Conservation (phyloP, 2,113 vertebrate species). For the Probosciger aterrimus region DNA sequence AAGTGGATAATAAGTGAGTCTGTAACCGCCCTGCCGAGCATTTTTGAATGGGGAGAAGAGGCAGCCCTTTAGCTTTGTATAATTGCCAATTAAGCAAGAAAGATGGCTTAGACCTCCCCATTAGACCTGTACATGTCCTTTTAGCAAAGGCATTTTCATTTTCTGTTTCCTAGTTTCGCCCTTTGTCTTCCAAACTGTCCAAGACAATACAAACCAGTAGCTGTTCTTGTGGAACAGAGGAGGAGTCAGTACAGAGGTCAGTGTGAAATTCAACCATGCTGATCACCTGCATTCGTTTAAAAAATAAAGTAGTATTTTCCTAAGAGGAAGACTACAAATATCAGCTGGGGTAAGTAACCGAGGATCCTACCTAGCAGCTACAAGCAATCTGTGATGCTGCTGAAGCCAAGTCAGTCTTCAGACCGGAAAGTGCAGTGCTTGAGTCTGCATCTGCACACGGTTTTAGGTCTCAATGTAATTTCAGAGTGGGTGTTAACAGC, state of each 20-base stretch:
- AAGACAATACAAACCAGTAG: not conserved
- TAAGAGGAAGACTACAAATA: not conserved
- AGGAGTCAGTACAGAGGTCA: not conserved
- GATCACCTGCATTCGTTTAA: not conserved
- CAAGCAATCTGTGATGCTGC: not conserved
- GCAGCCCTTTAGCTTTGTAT: not conserved
- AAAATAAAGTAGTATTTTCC: not conserved
- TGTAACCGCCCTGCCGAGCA: not conserved
- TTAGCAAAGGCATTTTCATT: not conserved
- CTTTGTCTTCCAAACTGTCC: not conserved
- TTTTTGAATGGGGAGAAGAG: too few species aligned
- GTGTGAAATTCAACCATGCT: not conserved
- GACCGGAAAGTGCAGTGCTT: not conserved
- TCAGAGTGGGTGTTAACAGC: not conserved
- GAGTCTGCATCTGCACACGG: not conserved
- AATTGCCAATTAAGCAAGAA: not conserved
- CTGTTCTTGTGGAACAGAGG: not conserved
- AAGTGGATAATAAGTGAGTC: not conserved
- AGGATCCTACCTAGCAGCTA: not conserved
- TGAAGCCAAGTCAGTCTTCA: not conserved
- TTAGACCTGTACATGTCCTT: fast-evolving
- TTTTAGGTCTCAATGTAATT: not conserved
- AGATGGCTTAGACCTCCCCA: not conserved
- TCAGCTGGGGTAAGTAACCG: not conserved
- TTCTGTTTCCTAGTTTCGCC: not conserved